Evolutionary conservation across 2,113 vertebrate species (phyloP).

Genomic region (Peromyscus leucopus): DNA sequence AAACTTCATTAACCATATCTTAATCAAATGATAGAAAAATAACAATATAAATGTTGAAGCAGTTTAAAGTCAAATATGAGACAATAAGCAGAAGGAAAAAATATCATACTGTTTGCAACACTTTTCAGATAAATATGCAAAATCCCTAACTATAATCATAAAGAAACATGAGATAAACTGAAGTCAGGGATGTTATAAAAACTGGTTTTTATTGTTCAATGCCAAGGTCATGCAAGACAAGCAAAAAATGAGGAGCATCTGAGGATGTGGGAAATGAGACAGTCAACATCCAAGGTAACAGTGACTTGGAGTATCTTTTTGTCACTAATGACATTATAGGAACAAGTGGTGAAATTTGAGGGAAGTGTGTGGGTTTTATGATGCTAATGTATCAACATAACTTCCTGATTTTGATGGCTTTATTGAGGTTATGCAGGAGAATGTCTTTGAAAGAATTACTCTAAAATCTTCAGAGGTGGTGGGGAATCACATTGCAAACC

Average conservation of each 20-base stretch:
- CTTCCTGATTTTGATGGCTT: conserved; percentile 71
- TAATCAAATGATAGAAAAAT: not conserved
- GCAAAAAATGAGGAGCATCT: not conserved
- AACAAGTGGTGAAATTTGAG: conserved; percentile 35
- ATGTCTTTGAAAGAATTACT: conserved; percentile 39
- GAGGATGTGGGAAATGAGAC: not conserved
- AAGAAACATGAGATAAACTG: conserved; percentile 26
- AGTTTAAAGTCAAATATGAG: conserved; percentile 29
- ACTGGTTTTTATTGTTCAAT: not conserved
- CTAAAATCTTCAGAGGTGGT: conserved; percentile 62
- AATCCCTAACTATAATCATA: not conserved
- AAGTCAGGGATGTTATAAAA: not conserved
- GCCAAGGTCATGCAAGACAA: conserved; percentile 49
- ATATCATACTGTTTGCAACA: not conserved
- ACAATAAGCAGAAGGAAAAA: not conserved
- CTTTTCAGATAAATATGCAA: not conserved
- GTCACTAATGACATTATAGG: conserved; percentile 52
- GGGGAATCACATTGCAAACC: conserved; percentile 57
- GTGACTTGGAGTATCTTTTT: conserved; percentile 14
- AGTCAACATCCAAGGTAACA: not conserved
- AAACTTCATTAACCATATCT: not conserved
- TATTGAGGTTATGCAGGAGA: conserved; percentile 64
- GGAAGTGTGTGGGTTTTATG: conserved; percentile 65
- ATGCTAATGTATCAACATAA: conserved; percentile 51
- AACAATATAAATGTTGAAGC: not conserved